Base-by-base conservation (phyloP, 2,888 invertebrate genomes). In the Liopterus haemorrhoidalis region DNA sequence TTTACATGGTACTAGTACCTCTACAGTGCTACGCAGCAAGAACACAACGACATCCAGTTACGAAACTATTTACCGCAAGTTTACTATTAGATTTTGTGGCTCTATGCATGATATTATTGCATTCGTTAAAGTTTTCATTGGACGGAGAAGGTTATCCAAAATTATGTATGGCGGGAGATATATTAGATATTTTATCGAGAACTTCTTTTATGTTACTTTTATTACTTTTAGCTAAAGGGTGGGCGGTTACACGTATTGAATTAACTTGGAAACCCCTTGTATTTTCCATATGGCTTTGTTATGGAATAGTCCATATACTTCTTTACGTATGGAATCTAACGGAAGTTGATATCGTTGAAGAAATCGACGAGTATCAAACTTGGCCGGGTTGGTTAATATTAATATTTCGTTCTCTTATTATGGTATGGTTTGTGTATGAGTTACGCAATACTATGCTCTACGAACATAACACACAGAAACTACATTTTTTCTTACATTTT, bases 251-350 rank as follows among this genome's bases (percentile, higher is more conserved):
- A 6, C 76, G 90, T 54, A 76, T 88, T 61, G 91, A 93, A 70
- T 75, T 95, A 42, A 85, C 89, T 11, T 85, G 88, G 73, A 92
- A 89, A 64, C 82, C 84, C 11, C 67, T 88, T 25, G 80, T 91
- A 19, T 85, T 88, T 67, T 81, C 85, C 24, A 83, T 94, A 54
- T 96, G 96, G 95, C 76, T 88, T 56, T 81, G 86, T 49, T 94
- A 96, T 63, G 89, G 93, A 36, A 77, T 90, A 46, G 86, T 93
- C 21, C 92, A 94, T 66, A 83, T 93, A 62, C 73, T 94, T 47
- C 78, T 96, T 2, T 96, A 95, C 67, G 85, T 94, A 43, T 95
- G 95, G 93, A 94, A 94, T 70, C 82, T 89, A 94, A 91, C 90
- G 48, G 95, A 94, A 71, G 88, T 96, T 27, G 93, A 96, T 66